Evolutionary conservation across 2,797 vertebrate species (phyloP).

Genomic region (Notamacropus eugenii): DNA sequence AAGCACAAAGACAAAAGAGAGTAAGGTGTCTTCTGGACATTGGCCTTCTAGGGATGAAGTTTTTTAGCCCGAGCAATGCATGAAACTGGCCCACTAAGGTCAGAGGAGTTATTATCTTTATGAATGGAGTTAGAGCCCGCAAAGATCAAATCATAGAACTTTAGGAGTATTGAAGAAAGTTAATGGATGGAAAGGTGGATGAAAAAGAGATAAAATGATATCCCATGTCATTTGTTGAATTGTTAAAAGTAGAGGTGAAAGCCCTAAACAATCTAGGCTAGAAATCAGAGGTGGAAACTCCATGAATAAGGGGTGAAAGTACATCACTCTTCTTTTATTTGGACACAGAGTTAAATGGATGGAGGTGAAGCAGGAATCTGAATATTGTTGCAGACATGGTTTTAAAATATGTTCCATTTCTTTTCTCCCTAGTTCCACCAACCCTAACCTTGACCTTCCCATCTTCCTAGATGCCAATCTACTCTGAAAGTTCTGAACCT

Average conservation of each 20-base stretch:
- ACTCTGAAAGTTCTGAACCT: background rate
- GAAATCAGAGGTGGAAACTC: background rate
- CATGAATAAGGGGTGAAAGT: background rate
- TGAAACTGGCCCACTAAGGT: background rate
- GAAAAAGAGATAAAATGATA: background rate
- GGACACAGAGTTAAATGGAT: too few relatives aligned
- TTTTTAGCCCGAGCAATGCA: background rate
- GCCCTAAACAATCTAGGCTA: background rate
- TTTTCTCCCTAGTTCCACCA: background rate
- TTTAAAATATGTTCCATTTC: background rate
- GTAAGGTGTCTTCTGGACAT: background rate
- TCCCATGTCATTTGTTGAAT: background rate
- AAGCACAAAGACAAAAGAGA: background rate
- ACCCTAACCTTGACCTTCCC: accelerated
- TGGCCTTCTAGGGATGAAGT: background rate
- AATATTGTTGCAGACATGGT: background rate
- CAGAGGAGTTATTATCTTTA: background rate
- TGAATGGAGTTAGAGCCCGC: background rate
- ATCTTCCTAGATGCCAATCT: background rate
- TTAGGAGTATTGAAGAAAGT: background rate
- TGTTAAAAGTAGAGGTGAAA: background rate
- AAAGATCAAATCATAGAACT: background rate
- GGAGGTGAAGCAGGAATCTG: background rate
- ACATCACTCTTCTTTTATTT: background rate
- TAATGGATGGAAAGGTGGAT: too few relatives aligned